Evolutionary conservation across 1,140 invertebrate species (phyloP), one percentile per base, ranked within the genome.

Genomic region (Ctenoplectra terminalis): DNA sequence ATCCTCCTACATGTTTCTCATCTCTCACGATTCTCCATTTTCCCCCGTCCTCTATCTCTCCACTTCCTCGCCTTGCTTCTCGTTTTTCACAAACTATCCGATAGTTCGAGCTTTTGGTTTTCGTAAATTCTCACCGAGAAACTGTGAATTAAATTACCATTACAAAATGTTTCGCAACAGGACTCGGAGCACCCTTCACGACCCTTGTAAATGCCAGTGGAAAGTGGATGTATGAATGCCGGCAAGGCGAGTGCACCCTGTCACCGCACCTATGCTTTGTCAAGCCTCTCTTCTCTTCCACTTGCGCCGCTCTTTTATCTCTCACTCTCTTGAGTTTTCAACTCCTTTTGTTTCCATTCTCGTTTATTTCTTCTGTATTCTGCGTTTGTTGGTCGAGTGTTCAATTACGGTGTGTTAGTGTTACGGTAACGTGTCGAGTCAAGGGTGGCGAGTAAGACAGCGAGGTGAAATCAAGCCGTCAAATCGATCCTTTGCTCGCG

Each of bases 91-190:
- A 8, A 61, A 71, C 66, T 31, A 77, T 61, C 26, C 29, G 52
- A 43, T 29, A 40, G 29, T 61, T 71, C 26, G 50, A 6, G 8
- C n/a, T 20, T 3, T 0, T 5, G 40, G 6, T 46, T 63, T 50
- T 50, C 40, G 43, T 20, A 29, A 40, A 37, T 71, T 23, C 43
- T n/a, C 9, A 1, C 11, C 5, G 63, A 34, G 15, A 34, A 71
- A 48, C 64, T 58, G 40, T 40, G 56, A 50, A 79, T 79, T 79
- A 71, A 72, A 79, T 72, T 79, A 72, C 54, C 61, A 67, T 58
- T 78, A 60, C 26, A 70, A 48, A 72, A 46, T 79, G 67, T 61
- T 52, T 52, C 54, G 66, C 29, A 54, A 37, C 37, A 43, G 17
- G 3, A 26, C 0, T 17, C 37, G 20, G 29, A 81, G 50, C 9